Evolutionary conservation across 2,113 vertebrate species (phyloP), one percentile per base, ranked within the genome.

Genomic region (Cranoglanis bouderius): DNA sequence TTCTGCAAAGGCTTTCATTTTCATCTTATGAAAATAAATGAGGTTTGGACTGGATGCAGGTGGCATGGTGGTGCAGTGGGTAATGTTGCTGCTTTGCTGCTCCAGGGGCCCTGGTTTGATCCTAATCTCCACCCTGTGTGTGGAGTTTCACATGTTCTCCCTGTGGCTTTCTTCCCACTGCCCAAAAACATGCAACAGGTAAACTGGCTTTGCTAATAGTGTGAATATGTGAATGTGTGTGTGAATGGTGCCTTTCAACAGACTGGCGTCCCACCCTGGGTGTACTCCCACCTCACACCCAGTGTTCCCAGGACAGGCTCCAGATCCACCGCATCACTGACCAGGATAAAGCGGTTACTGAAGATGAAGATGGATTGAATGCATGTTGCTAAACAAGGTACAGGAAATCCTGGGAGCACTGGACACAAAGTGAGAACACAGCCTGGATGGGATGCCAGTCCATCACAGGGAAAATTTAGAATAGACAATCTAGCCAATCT

Each of bases 1-100:
- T 26, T 82, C 32, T 24, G 32, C 49, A 38, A 35, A 40, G 53
- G 53, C 53, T 59, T 81, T 81, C 8, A 81, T 81, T 81, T 81
- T 21, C 16, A 55, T 81, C 51, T 32, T 13, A 82, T 59, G 55
- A 82, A 59, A 82, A 82, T 53, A 21, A 81, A 81, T 82, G 53
- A 38, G 80, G 80, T 82, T 82, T 82, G 29, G 53, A 40, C 59
- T 38, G 35, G 32, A 38, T 21, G 32, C 35, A 14, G 80, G 51
- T 57, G 32, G 51, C n/a, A 82, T 82, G 53, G 32, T 57, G 80
- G n/a, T 59, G 19, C 80, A 40, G 18, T 9, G 21, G 35, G 53
- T 35, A 38, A 57, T 82, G 80, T 24, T 40, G 53, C 18, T 59
- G 53, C 8, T 82, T 59, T 19, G 38, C 53, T 1, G 53, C 18